Percentiles rank a stretch among this genome's conserved stretches.
Evolutionary conservation across 1,140 invertebrate species (phyloP).

Genomic region (Aradophagus sp.): DNA sequence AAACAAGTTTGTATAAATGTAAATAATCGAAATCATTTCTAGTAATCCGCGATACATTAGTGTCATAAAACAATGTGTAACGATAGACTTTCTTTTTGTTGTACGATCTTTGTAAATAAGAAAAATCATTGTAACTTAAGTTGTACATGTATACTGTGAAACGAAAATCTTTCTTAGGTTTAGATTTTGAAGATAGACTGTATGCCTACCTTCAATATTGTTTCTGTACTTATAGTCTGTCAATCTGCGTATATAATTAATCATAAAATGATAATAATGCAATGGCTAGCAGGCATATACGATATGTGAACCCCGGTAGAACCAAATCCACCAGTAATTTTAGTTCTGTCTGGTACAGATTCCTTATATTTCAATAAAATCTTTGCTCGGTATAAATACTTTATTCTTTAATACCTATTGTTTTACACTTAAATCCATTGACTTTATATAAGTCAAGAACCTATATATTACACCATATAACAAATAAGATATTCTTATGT

Average conservation of each 20-base stretch:
- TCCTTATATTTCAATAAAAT: slow-evolving; percentile 76
- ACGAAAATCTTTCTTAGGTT: slow-evolving; percentile 68
- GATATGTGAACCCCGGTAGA: slow-evolving; percentile 75
- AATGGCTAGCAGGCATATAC: slow-evolving; percentile 71
- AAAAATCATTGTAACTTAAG: slow-evolving; percentile 51
- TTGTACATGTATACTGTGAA: slow-evolving; percentile 63
- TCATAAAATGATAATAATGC: slow-evolving; percentile 62
- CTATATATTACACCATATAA: no score
- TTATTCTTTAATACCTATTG: neutral
- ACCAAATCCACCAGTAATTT: slow-evolving; percentile 76
- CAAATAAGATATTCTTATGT: no score
- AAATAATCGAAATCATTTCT: slow-evolving; percentile 52
- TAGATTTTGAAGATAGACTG: slow-evolving; percentile 73
- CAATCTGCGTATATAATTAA: slow-evolving; percentile 68
- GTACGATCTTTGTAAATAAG: slow-evolving; percentile 65
- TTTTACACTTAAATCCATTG: no score
- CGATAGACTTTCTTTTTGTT: slow-evolving; percentile 61
- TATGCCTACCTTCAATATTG: slow-evolving; percentile 73
- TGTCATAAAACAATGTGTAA: slow-evolving; percentile 28
- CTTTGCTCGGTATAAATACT: slow-evolving; percentile 66
- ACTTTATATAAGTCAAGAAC: no score
- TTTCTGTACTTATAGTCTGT: slow-evolving; percentile 75
- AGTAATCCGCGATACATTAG: slow-evolving; percentile 36
- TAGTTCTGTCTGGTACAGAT: slow-evolving; percentile 77
- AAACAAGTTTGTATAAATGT: slow-evolving; percentile 55